phyloP scores from a whole-genome alignment of 2,797 vertebrate genomes.

The Champsocephalus gunnari region DNA sequence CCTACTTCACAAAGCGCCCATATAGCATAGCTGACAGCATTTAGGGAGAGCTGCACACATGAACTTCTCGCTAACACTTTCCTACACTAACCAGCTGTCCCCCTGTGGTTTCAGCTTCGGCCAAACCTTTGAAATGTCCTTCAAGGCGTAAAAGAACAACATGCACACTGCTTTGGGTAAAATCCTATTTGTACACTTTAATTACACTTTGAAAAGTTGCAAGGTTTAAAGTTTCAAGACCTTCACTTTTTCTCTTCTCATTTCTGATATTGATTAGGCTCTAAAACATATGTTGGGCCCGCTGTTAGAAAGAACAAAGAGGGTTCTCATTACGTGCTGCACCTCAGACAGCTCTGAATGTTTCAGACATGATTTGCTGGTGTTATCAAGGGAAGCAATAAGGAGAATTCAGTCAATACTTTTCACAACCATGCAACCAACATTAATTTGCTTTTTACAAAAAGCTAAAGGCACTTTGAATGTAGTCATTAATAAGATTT shows the following conservation, averaged over 20 bases:
- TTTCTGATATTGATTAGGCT: slow-evolving; percentile 82
- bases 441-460: slow-evolving; percentile 65
- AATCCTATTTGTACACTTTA: slow-evolving; percentile 83
- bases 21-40: slow-evolving; percentile 78
- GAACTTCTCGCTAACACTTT: slow-evolving; percentile 80
- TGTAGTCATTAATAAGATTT: slow-evolving; percentile 57
- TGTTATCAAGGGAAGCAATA: slow-evolving; percentile 81
- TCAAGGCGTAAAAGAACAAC: slow-evolving; percentile 80
- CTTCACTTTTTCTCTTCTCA: slow-evolving; percentile 76
- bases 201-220: slow-evolving; percentile 84
- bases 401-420: slow-evolving; percentile 74
- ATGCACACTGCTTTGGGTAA: slow-evolving; percentile 81
- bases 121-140: slow-evolving; percentile 85
- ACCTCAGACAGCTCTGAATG: slow-evolving; percentile 75
- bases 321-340: slow-evolving; percentile 71
- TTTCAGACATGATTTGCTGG: slow-evolving; percentile 71
- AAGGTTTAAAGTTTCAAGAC: slow-evolving; percentile 82
- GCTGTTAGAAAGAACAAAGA: slow-evolving; percentile 76
- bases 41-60: slow-evolving; percentile 74
- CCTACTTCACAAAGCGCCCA: slow-evolving; percentile 75
- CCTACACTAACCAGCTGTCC: slow-evolving; percentile 81
- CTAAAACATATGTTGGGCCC: slow-evolving; percentile 65
- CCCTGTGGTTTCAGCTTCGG: slow-evolving; percentile 81
- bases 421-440: slow-evolving; percentile 65
- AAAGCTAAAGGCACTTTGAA: slow-evolving; percentile 61